A percentile compares a stretch with the other conserved stretches of the same genome.
These are phyloP conservation scores for Bubo bubo DNA, from an alignment of 2,113 vertebrate genomes.

Conservation along the genomic window DNA sequence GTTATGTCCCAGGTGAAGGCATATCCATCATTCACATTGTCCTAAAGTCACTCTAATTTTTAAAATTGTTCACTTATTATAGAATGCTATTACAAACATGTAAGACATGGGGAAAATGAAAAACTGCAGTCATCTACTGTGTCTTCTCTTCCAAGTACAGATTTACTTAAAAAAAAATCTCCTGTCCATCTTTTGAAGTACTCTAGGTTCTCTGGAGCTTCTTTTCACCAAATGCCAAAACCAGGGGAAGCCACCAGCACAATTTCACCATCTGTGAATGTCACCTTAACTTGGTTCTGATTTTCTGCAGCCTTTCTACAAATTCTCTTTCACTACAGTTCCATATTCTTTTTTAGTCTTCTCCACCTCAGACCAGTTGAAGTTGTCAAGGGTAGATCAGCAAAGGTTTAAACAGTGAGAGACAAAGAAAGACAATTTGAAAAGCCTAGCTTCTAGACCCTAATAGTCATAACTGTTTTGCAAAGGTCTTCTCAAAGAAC, in stretches of 20 bases:
- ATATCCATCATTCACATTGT: fast-evolving
- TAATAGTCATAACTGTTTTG: not conserved
- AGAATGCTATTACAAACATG: not conserved
- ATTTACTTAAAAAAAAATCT: not conserved
- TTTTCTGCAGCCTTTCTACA: not conserved
- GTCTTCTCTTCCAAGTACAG: not conserved
- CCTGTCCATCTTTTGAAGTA: not conserved
- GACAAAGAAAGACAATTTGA: not conserved
- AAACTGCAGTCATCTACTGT: not conserved
- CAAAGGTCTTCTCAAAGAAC: not conserved
- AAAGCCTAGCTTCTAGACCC: not conserved
- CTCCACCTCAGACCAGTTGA: not conserved
- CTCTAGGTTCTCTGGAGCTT: not conserved
- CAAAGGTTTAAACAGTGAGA: not conserved
- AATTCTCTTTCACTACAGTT: not conserved
- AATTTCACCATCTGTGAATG: not conserved
- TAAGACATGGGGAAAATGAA: not conserved
- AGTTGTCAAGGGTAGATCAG: not conserved
- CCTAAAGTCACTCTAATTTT: not conserved
- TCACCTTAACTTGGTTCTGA: not conserved
- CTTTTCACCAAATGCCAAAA: not conserved
- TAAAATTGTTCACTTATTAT: not conserved
- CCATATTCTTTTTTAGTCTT: not conserved
- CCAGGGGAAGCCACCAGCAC: not conserved
- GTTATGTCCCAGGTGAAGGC: not conserved